Percentiles rank a stretch among this genome's conserved stretches.
phyloP scores from a whole-genome alignment of 2,797 vertebrate species.

The Orientallactaga sibirica region DNA sequence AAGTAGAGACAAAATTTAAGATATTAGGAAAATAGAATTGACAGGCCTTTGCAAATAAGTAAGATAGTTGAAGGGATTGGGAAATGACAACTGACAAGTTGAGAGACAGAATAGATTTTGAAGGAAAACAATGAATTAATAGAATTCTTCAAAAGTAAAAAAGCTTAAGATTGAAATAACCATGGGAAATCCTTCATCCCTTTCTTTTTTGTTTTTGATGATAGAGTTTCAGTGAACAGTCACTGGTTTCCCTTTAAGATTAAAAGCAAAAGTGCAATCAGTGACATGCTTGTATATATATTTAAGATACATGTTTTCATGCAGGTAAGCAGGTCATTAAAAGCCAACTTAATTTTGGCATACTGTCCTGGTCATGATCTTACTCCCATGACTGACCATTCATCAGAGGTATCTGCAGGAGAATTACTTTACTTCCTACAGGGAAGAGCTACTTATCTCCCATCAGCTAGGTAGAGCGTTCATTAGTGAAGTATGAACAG shows the following conservation, averaged over 20 bases:
- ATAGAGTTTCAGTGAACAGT: conserved; percentile 4
- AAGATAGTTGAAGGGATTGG: not conserved
- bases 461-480: conserved; percentile 59
- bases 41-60: conserved; percentile 18
- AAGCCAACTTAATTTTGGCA: conserved; percentile 69
- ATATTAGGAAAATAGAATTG: conserved; percentile 36
- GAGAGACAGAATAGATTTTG: conserved; percentile 30
- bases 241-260: conserved; percentile 33
- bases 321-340: conserved; percentile 63
- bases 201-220: conserved; percentile 4
- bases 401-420: conserved; percentile 61
- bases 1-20: conserved; percentile 42
- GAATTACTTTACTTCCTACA: conserved; percentile 36
- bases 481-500: conserved; percentile 68
- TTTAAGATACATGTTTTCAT: conserved; percentile 66
- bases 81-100: conserved; percentile 23
- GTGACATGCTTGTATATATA: conserved; percentile 54
- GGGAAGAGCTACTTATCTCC: conserved; percentile 69
- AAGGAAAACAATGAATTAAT: not conserved
- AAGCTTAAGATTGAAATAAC: conserved; percentile 21
- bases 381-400: conserved; percentile 36
- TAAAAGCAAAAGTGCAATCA: conserved; percentile 52
- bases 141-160: conserved; percentile 36
- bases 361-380: conserved; percentile 43
- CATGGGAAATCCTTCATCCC: not conserved